Conservation (phyloP, 2,888 invertebrate species). For the Lottia gigantea region DNA sequence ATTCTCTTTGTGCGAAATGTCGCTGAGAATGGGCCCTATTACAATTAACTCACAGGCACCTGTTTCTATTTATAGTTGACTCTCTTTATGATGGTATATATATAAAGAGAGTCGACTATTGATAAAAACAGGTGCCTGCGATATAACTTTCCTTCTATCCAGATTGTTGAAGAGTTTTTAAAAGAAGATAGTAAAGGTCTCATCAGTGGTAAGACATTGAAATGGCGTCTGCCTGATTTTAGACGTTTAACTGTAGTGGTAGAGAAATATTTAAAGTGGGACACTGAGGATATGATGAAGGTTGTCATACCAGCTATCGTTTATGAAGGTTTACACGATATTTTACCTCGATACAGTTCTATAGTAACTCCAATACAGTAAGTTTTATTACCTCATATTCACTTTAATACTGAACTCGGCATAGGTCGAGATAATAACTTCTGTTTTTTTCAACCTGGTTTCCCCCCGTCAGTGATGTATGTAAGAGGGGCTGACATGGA, state of each 20-base stretch:
- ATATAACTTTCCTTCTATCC: neutral
- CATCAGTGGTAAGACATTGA: neutral
- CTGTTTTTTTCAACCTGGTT: no score
- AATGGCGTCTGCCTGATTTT: slow-evolving; percentile 14
- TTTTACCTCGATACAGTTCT: neutral
- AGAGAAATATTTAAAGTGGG: neutral
- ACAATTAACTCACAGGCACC: no score
- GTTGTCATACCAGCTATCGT: slow-evolving; percentile 18
- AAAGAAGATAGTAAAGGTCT: slow-evolving; percentile 4
- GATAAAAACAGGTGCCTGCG: neutral
- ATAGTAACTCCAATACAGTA: neutral
- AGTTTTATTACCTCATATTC: neutral
- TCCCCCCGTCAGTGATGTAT: no score
- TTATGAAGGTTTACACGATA: slow-evolving; percentile 14
- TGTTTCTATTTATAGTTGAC: no score
- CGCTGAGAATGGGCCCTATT: no score
- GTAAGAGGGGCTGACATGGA: no score
- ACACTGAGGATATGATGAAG: slow-evolving; percentile 10
- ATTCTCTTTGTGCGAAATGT: no score
- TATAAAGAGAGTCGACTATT: no score
- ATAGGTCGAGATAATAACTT: no score
- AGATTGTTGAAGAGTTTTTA: slow-evolving; percentile 26
- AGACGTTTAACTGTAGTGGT: neutral
- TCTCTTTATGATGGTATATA: no score
- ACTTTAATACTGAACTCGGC: no score